Evolutionary conservation across 2,113 vertebrate genomes (phyloP), one percentile per base, ranked within the genome.

Genomic region (Lanius collurio): DNA sequence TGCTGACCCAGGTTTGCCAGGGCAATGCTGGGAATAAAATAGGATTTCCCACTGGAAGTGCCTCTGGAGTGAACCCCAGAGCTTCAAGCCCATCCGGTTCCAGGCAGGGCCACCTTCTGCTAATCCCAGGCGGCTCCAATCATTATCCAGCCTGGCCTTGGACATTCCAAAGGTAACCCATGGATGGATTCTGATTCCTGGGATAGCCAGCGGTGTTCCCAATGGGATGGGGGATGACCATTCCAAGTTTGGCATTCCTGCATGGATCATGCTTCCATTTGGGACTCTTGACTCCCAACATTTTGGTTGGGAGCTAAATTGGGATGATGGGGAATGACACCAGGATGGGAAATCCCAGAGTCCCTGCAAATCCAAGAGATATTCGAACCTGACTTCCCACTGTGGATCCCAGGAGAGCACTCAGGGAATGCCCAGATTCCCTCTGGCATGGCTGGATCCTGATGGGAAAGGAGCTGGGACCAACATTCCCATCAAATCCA

Each of bases 131-230:
- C 6, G 13, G 67, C 13, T 52, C 47, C 81, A 17, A 17, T 6
- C 57, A 7, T 50, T 6, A 14, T 35, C 71, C 62, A 26, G 2
- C 11, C 16, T 8, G 8, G 6, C 27, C 73, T 23, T 12, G 27
- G 37, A 12, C 9, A 12, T 77, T 86, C 83, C 82, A 47, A 46
- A 64, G 41, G 26, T 2, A 31, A 74, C 7, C 24, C 11, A 4
- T 0, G 2, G 21, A 8, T 9, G 17, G 35, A 60, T 89, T 93
- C 70, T 33, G 30, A 30, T 19, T 31, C n/a, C 75, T 31, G 83
- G 39, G 49, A 16, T 5, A 14, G 15, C 6, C 9, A 4, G 55
- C 0, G 1, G 21, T 10, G 2, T 21, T 28, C 67, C 60, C 0
- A 1, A 35, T 0, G 27, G 49, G 55, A 42, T 12, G 10, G 42